A percentile compares a stretch with the other conserved stretches of the same genome.
Evolutionary conservation across 1,140 invertebrate genomes (phyloP).

Genomic region (Leucophenga varia): DNA sequence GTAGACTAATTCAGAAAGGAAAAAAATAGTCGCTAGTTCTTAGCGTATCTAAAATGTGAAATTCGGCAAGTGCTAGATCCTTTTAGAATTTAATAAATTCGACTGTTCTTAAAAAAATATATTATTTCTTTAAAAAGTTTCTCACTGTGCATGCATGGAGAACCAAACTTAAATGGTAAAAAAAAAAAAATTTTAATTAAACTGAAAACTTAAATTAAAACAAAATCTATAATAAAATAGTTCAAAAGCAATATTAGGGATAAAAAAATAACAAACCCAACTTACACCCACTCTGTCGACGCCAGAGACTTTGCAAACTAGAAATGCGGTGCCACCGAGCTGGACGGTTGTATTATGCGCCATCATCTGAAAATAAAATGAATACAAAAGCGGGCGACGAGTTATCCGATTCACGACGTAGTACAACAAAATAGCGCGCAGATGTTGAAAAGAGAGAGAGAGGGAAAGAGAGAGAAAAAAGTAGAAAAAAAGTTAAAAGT

Average conservation of each 20-base stretch:
- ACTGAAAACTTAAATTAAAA: background rate
- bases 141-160: background rate
- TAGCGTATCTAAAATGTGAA: too few species aligned
- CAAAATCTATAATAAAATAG: background rate
- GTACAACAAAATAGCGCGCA: background rate
- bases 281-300: constrained; percentile 58
- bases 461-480: constrained; percentile 21
- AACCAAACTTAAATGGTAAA: too few species aligned
- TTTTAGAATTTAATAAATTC: too few species aligned
- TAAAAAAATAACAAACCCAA: constrained; percentile 50
- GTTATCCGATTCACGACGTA: too few species aligned
- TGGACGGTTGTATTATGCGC: constrained; percentile 79
- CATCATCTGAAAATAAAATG: constrained; percentile 63
- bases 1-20: too few species aligned
- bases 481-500: constrained; percentile 52
- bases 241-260: background rate
- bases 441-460: constrained; percentile 1
- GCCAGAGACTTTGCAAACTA: constrained; percentile 73
- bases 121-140: background rate
- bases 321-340: constrained; percentile 77
- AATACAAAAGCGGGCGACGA: constrained; percentile 5
- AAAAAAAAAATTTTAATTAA: background rate
- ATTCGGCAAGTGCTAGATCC: too few species aligned
- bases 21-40: too few species aligned
- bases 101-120: too few species aligned